Percentiles rank a stretch among this genome's conserved stretches.
Evolutionary conservation across 2,888 invertebrate species (phyloP).

Genomic region (Agrypnus murinus): DNA sequence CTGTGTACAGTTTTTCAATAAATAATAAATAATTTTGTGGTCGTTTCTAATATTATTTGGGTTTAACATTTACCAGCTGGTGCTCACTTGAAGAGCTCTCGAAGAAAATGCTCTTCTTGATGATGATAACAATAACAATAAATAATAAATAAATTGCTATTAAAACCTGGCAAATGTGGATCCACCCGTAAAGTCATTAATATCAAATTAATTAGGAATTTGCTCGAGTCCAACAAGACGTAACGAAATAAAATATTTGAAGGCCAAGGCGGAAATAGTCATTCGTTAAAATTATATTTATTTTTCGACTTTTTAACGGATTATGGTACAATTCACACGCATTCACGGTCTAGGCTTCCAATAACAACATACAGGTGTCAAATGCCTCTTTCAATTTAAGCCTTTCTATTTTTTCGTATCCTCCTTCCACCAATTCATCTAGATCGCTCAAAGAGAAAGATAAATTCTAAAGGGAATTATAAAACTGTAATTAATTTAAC

Average conservation of each 20-base stretch:
- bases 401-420: conserved; percentile 39
- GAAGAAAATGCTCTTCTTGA: conserved; percentile 10
- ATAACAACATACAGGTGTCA: conserved; percentile 60
- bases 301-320: conserved; percentile 63
- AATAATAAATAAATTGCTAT: conserved; percentile 2
- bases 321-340: conserved; percentile 58
- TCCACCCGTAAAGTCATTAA: conserved; percentile 22
- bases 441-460: conserved; percentile 37
- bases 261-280: conserved; percentile 52
- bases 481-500: conserved; percentile 65
- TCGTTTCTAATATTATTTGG: not conserved
- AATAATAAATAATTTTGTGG: not conserved
- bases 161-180: conserved; percentile 12
- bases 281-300: conserved; percentile 59
- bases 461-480: conserved; percentile 44
- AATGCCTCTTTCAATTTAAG: conserved; percentile 48
- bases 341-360: conserved; percentile 58
- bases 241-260: conserved; percentile 44
- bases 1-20: too few species aligned
- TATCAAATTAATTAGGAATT: conserved; percentile 35
- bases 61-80: conserved; percentile 12
- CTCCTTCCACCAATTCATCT: conserved; percentile 30
- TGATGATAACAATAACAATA: too few species aligned
- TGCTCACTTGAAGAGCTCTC: not conserved
- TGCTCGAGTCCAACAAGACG: conserved; percentile 26